Evolutionary conservation across 2,113 vertebrate species (phyloP).

Genomic region (Xenus cinereus): DNA sequence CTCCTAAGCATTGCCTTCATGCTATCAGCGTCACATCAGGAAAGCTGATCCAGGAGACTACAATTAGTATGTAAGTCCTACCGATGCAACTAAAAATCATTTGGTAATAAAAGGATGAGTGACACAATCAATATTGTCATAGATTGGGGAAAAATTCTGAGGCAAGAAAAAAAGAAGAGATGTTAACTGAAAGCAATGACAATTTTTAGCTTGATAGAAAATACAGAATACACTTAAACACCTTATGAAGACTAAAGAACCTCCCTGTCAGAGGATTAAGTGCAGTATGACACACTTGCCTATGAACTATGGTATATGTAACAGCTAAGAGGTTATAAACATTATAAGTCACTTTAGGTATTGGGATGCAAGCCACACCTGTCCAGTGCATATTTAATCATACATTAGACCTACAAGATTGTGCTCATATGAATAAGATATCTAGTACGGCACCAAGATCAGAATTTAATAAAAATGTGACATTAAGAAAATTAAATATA

Average conservation of each 20-base stretch:
- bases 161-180: background rate
- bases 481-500: slow-evolving; percentile 62
- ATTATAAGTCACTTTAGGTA: background rate
- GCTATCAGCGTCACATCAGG: background rate
- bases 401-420: background rate
- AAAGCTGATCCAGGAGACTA: background rate
- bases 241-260: background rate
- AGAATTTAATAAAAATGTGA: slow-evolving; percentile 67
- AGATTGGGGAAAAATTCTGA: background rate
- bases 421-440: slow-evolving; percentile 51
- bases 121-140: slow-evolving; percentile 17
- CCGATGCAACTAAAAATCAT: background rate
- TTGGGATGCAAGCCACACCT: slow-evolving; percentile 50
- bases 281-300: background rate
- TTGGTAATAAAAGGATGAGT: slow-evolving; percentile 18
- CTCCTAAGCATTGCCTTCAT: background rate
- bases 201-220: slow-evolving; percentile 32
- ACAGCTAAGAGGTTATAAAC: background rate
- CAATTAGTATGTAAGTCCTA: background rate
- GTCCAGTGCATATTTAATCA: slow-evolving; percentile 39
- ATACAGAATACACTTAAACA: background rate
- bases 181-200: background rate
- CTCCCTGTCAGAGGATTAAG: background rate
- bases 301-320: background rate
- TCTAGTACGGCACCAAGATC: slow-evolving; percentile 7